These are phyloP conservation scores for Stenodema calcarata DNA, from an alignment of 2,888 invertebrate species.

Conservation along the genomic window DNA sequence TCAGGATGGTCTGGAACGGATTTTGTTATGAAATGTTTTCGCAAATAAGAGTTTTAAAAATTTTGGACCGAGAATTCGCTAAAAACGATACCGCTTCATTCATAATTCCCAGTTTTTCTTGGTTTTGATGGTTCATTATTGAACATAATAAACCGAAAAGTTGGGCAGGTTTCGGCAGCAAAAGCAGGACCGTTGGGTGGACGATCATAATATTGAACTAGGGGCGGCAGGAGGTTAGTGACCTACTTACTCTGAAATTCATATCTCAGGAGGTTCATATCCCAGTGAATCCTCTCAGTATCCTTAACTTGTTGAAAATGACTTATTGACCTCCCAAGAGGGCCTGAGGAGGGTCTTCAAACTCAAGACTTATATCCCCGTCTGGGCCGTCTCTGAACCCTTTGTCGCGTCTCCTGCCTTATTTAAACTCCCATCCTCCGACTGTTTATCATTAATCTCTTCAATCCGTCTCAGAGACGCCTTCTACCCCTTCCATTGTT, in stretches of 20 bases:
- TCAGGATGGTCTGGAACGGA: too few species aligned
- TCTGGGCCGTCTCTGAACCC: not conserved
- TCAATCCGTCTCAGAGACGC: not conserved
- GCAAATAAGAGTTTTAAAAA: too few species aligned
- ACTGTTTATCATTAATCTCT: constrained; percentile 1
- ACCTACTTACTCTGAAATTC: not conserved
- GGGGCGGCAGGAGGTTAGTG: too few species aligned
- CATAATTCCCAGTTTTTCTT: too few species aligned
- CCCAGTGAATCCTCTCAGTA: not conserved
- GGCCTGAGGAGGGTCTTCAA: not conserved
- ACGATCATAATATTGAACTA: too few species aligned
- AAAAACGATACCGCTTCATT: too few species aligned
- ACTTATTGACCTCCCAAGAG: not conserved
- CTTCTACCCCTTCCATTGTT: not conserved
- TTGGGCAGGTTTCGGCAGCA: too few species aligned
- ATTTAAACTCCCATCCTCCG: not conserved
- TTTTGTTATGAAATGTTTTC: too few species aligned
- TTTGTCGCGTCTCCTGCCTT: not conserved
- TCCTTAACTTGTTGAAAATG: not conserved
- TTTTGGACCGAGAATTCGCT: too few species aligned
- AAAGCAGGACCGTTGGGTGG: too few species aligned
- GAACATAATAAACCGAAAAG: too few species aligned
- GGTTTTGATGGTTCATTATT: too few species aligned
- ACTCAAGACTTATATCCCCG: not conserved
- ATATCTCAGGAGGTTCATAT: not conserved